phyloP scores from a whole-genome alignment of 2,797 vertebrate species.

The Poeciliopsis infans region DNA sequence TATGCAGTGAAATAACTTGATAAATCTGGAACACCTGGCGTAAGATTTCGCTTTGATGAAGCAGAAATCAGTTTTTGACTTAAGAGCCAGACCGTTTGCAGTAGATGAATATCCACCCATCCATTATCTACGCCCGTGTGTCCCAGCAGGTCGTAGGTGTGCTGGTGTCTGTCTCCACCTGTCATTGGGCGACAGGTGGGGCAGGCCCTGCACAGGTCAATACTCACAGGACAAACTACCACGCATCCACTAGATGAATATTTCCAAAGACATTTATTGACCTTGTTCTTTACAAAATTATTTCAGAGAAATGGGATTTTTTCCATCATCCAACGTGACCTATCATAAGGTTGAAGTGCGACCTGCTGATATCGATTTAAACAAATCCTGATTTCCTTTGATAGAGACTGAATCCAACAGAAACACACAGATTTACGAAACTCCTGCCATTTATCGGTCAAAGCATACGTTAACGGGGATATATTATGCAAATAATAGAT shows the following conservation, averaged over 20 bases:
- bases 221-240: too few species aligned
- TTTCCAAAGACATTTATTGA: not conserved
- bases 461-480: not conserved
- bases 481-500: too few species aligned
- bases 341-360: not conserved
- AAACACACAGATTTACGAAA: not conserved
- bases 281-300: not conserved
- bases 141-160: too few species aligned
- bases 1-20: not conserved
- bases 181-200: too few species aligned
- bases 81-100: not conserved
- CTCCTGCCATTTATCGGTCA: not conserved
- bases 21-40: not conserved
- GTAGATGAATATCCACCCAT: not conserved
- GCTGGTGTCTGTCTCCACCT: too few species aligned
- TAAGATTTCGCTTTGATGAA: not conserved
- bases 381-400: not conserved
- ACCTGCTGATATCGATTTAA: not conserved
- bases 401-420: not conserved
- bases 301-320: not conserved
- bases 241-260: not conserved
- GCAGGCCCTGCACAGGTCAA: too few species aligned
- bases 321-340: not conserved
- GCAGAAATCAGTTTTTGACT: not conserved
- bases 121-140: too few species aligned